Conservation (phyloP, 2,797 vertebrate genomes). For the Mallotus villosus region DNA sequence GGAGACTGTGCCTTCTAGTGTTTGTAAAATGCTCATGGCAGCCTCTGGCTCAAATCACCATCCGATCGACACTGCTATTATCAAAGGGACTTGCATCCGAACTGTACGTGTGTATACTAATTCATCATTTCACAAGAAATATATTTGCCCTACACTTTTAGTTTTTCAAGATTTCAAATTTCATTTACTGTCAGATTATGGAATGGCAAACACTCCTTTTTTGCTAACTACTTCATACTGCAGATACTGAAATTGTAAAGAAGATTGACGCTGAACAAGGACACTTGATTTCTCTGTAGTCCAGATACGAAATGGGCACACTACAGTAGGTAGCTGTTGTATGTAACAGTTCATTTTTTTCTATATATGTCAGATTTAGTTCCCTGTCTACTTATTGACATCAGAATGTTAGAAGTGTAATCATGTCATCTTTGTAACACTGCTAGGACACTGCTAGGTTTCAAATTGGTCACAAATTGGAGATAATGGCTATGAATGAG, state of each 20-base stretch:
- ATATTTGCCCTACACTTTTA: constrained; percentile 19
- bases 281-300: constrained; percentile 9
- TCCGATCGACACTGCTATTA: constrained; percentile 39
- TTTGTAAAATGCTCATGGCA: constrained; percentile 36
- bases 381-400: constrained; percentile 47
- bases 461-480: neutral
- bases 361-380: constrained; percentile 39
- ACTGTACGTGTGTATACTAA: constrained; percentile 34
- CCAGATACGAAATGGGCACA: constrained; percentile 33
- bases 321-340: constrained; percentile 28
- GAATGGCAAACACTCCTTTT: neutral
- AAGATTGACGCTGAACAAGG: neutral
- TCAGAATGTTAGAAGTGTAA: constrained; percentile 31
- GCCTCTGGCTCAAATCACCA: constrained; percentile 25
- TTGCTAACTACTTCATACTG: constrained; percentile 30
- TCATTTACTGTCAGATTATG: neutral
- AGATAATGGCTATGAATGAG: too few species aligned
- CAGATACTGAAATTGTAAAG: constrained; percentile 22
- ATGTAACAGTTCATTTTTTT: constrained; percentile 33
- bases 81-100: constrained; percentile 38
- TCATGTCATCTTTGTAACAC: constrained; percentile 61
- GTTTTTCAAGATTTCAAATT: neutral
- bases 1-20: constrained; percentile 74
- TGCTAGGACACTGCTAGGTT: neutral
- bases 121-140: constrained; percentile 28